Base-by-base conservation (phyloP, 1,140 invertebrate genomes). In the Mamestra configurata region DNA sequence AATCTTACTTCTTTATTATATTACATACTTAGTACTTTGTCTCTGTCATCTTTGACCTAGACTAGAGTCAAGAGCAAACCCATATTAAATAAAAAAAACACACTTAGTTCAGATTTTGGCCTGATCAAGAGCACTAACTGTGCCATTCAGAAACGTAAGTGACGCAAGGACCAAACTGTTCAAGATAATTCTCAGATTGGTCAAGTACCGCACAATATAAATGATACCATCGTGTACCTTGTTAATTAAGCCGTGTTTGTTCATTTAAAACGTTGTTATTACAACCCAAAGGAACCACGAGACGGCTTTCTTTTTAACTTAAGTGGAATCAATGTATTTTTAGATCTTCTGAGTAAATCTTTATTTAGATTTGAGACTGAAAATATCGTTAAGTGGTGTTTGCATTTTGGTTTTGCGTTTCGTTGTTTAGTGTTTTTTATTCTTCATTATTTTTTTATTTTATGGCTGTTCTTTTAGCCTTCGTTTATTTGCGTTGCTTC, bases 211-310 rank as follows among this genome's bases (percentile, higher is more conserved):
- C 53, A 13, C 5, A 24, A 27, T 27, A 13, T 20, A 43, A 66
- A 66, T 11, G 35, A 22, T 35, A 20, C 35, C 15, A 40, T 22
- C 61, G 10, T 40, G 24, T 73, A 53, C 73, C 73, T 76, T 76
- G 81, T 89, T 89, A 85, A 86, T 84, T 85, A 71, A 82, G 59
- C 72, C 57, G 76, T 77, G 83, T 79, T 82, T 80, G 78, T 18
- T 82, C 82, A 75, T 84, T 82, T 82, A 37, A n/a, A 59, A 59
- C 46, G 53, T 64, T 84, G 77, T 83, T 71, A 72, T 79, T 61
- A 49, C 57, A 64, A 72, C 31, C 8, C 53, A 15, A 64, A 27
- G 31, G 18, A 49, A 64, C 24, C 22, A 46, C 27, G 57, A 27
- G 57, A 49, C 57, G 31, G 35, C 7, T 59, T 64, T 64, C 20